These are phyloP conservation scores for Acanthiza pusilla DNA, from an alignment of 2,797 vertebrate genomes.

Conservation along the genomic window DNA sequence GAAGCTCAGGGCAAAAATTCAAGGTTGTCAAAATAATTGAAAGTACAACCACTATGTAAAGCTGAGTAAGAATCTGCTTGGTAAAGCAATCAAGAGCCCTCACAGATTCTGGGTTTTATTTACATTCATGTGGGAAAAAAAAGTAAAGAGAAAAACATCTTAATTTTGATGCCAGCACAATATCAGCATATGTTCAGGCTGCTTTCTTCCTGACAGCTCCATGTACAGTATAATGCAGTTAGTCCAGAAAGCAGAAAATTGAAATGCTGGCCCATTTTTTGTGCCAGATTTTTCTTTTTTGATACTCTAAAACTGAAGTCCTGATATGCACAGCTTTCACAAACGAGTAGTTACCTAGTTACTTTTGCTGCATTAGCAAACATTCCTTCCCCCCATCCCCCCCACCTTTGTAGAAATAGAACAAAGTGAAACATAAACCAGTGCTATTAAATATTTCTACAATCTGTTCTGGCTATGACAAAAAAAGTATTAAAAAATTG, in stretches of 20 bases:
- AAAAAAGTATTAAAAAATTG: neutral
- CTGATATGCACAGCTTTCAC: neutral
- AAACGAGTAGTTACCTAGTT: neutral
- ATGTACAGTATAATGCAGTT: neutral
- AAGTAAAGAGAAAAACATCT: neutral
- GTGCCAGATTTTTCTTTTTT: neutral
- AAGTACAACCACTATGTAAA: neutral
- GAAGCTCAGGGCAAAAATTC: neutral
- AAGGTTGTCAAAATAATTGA: neutral
- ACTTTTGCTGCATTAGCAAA: neutral
- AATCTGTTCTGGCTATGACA: neutral
- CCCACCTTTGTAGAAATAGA: neutral
- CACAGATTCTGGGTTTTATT: neutral
- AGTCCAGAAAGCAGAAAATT: neutral
- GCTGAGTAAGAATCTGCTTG: neutral
- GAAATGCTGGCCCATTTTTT: neutral
- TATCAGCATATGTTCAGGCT: neutral
- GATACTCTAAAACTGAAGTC: neutral
- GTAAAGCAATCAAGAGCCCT: neutral
- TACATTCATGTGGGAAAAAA: neutral
- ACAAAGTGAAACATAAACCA: neutral
- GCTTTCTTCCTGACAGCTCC: neutral
- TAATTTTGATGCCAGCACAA: neutral
- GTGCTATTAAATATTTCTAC: neutral
- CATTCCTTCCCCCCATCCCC: neutral